Evolutionary conservation across 2,113 vertebrate genomes (phyloP), one percentile per base, ranked within the genome.

Genomic region (Chloebia gouldiae): DNA sequence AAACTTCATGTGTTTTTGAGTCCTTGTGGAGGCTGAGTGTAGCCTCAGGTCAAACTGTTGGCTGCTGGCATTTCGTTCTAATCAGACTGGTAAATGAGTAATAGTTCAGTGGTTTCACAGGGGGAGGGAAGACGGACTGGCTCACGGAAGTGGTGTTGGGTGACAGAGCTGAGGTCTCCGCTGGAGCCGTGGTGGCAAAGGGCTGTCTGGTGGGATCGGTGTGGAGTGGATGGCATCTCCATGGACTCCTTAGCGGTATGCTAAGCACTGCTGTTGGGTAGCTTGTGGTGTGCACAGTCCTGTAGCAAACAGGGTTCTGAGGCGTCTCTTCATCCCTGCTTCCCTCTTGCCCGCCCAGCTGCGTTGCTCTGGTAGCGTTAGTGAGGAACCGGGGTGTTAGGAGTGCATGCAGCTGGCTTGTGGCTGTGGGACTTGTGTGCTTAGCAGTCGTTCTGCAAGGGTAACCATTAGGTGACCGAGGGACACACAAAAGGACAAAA

Each of bases 71-170:
- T 63, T 70, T 60, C 80, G 6, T 50, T 80, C 59, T 85, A 73
- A 94, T 80, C 81, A 56, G 85, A 20, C 57, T 81, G 51, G 94
- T 90, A 94, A 96, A 95, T 95, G 90, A 96, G 92, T 96, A 95
- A 96, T 92, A 83, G 86, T 37, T 73, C 5, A 18, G 89, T 70
- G 79, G 53, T 30, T 95, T 80, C 92, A 54, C 6, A 20, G 81
- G 42, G 40, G 59, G 47, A 83, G 66, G 71, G 59, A 50, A 21
- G 37, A 4, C 18, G 7, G 66, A 4, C 12, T 65, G 56, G 78
- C 63, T 85, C 9, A 40, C 7, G 78, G 81, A 87, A 82, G 57
- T 72, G 50, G 35, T 24, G 4, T 0, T 59, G 75, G 63, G 54
- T 22, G 54, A 7, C 81, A 40, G 75, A 80, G 59, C 49, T 28